Percentiles rank a stretch among this genome's conserved stretches.
phyloP scores from a whole-genome alignment of 2,888 invertebrate species.

The Rotaria macrura region DNA sequence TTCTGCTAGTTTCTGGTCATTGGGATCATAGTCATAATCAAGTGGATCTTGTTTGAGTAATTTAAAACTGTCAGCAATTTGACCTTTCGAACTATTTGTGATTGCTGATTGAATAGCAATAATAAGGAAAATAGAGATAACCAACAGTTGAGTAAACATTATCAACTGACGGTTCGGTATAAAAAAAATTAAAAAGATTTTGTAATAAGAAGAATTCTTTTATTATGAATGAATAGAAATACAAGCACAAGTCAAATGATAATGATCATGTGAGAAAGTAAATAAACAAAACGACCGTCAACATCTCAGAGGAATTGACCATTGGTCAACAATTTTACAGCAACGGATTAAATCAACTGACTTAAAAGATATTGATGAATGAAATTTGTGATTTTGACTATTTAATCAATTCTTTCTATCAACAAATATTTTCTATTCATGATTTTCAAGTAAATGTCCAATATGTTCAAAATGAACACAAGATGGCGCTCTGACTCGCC shows the following conservation, averaged over 20 bases:
- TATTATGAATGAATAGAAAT: too few relatives aligned
- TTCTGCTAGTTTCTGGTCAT: background rate
- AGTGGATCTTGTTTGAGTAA: background rate
- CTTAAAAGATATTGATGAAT: background rate
- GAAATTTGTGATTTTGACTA: background rate
- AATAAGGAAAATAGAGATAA: background rate
- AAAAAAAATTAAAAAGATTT: background rate
- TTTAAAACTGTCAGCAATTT: background rate
- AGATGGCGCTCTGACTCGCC: background rate
- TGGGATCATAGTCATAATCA: background rate
- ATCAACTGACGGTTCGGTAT: background rate
- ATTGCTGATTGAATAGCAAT: background rate
- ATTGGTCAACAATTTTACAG: background rate
- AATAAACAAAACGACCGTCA: background rate
- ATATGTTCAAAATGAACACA: background rate
- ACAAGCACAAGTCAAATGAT: background rate
- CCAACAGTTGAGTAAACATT: background rate
- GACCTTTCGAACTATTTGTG: background rate
- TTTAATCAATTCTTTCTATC: background rate
- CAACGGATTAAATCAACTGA: background rate
- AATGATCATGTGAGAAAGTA: background rate
- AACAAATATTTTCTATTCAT: background rate
- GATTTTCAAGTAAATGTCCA: background rate
- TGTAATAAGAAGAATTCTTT: too few relatives aligned
- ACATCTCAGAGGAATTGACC: background rate